phyloP scores from a whole-genome alignment of 1,140 invertebrate species.

The Littorina saxatilis region DNA sequence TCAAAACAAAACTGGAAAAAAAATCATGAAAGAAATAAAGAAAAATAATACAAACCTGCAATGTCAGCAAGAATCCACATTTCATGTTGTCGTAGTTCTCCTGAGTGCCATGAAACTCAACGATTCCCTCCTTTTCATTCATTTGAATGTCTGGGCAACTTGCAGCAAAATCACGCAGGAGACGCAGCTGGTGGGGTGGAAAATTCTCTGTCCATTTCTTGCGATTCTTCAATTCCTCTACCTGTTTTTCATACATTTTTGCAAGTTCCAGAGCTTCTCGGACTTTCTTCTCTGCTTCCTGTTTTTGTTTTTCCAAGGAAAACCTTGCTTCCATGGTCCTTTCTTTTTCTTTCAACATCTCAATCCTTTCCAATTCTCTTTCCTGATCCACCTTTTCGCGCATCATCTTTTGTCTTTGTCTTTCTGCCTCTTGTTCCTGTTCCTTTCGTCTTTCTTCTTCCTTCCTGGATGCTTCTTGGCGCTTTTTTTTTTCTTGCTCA shows the following conservation, averaged over 20 bases:
- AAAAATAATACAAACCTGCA: slow-evolving; percentile 20
- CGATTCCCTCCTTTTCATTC: neutral
- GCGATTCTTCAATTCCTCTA: neutral
- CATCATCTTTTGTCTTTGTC: neutral
- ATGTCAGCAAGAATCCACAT: neutral
- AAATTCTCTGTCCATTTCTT: neutral
- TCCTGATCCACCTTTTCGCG: neutral
- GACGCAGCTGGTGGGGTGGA: neutral
- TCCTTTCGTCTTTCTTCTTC: neutral
- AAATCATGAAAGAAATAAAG: no score
- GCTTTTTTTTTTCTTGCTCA: no score
- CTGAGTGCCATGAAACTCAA: neutral
- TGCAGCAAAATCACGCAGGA: neutral
- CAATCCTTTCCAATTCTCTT: neutral
- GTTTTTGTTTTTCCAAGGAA: no score
- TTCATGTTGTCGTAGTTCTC: neutral
- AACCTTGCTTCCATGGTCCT: neutral
- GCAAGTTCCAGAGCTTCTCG: no score
- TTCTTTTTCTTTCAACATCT: neutral
- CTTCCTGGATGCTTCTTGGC: no score
- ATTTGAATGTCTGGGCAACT: neutral
- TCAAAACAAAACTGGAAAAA: no score
- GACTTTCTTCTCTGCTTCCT: no score
- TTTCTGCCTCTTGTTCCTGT: neutral
- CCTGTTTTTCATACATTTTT: neutral